A percentile compares a stretch with the other conserved stretches of the same genome.
Evolutionary conservation across 2,113 vertebrate genomes (phyloP).

Genomic region (Caracal caracal): DNA sequence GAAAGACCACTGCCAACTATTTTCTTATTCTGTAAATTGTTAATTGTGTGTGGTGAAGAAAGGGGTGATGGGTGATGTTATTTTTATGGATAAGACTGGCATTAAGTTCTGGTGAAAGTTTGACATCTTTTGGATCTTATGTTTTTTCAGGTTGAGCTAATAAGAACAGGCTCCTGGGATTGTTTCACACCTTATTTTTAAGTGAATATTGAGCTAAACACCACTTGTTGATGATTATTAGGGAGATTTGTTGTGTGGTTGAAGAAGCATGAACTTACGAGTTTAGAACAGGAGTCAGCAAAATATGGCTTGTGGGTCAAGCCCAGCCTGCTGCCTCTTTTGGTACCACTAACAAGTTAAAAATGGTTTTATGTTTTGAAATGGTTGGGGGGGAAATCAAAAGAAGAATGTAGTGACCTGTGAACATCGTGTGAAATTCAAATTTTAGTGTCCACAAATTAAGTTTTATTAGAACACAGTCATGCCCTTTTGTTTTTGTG

Average conservation of each 20-base stretch:
- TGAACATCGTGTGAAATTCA: not conserved
- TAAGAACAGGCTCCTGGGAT: not conserved
- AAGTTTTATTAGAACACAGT: not conserved
- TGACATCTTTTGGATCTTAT: constrained; percentile 42
- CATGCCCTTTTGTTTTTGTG: not conserved
- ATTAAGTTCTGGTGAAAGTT: constrained; percentile 21
- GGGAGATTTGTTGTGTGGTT: not conserved
- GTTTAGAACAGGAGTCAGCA: not conserved
- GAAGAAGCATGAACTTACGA: not conserved
- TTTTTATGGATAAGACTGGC: constrained; percentile 51
- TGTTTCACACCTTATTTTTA: constrained; percentile 25
- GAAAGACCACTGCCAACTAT: not conserved
- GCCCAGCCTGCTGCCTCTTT: not conserved
- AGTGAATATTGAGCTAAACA: not conserved
- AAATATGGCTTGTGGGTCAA: not conserved
- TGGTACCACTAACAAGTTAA: not conserved
- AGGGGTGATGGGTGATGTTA: constrained; percentile 3
- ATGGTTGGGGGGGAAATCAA: not conserved
- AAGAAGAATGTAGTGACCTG: not conserved
- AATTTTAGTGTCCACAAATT: not conserved
- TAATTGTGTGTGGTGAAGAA: constrained; percentile 55
- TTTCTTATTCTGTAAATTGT: constrained; percentile 33
- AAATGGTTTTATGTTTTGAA: not conserved
- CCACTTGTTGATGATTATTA: not conserved
- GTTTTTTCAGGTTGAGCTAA: constrained; percentile 31